phyloP scores from a whole-genome alignment of 1,140 invertebrate genomes.

The Popillia japonica region DNA sequence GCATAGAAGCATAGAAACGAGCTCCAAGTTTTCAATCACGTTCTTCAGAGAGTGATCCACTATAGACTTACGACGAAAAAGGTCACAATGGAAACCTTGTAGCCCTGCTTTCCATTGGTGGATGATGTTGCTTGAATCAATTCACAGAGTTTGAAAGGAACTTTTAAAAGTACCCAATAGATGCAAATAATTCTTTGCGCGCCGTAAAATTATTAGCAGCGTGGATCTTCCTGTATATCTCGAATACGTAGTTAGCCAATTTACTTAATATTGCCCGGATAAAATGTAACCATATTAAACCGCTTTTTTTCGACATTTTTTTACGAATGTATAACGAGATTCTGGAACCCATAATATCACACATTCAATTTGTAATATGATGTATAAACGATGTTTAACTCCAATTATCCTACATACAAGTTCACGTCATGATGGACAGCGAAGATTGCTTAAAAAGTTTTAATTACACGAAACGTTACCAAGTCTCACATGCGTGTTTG shows the following conservation, averaged over 20 bases:
- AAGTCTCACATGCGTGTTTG: neutral
- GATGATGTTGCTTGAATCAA: no score
- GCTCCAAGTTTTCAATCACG: no score
- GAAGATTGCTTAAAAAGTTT: neutral
- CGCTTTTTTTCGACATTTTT: neutral
- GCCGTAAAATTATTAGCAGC: no score
- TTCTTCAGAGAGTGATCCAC: no score
- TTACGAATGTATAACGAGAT: neutral
- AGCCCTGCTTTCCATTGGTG: no score
- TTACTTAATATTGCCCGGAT: neutral
- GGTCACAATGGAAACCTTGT: no score
- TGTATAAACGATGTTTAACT: neutral
- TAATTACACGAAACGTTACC: constrained; percentile 4
- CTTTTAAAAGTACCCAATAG: no score
- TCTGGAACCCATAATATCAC: neutral
- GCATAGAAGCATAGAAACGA: no score
- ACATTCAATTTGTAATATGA: neutral
- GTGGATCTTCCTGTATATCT: no score
- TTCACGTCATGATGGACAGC: neutral
- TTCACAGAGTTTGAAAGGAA: no score
- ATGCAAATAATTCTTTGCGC: no score
- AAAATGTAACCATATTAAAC: neutral
- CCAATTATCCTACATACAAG: neutral
- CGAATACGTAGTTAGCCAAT: neutral
- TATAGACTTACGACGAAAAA: no score